Evolutionary conservation across 1,140 invertebrate genomes (phyloP).

Genomic region (Fragariocoptes setiger): DNA sequence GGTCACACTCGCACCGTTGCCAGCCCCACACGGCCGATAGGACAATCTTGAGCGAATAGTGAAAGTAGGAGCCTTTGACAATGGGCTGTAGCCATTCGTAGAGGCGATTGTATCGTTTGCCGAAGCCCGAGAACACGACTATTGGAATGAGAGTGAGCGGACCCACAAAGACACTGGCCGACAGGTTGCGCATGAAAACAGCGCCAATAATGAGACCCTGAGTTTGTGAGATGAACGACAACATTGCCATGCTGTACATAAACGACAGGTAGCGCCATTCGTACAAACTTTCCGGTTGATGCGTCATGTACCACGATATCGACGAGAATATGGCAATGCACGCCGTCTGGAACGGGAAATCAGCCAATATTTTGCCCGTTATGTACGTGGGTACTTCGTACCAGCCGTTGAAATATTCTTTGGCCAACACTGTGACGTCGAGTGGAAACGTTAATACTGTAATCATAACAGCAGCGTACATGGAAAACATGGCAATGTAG

Average conservation of each 20-base stretch:
- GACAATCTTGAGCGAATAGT: not conserved
- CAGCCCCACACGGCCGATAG: not conserved
- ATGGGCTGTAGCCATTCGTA: not conserved
- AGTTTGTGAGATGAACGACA: constrained; percentile 2
- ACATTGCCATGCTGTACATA: not conserved
- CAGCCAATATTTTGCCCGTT: constrained; percentile 3
- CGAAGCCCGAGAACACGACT: constrained; percentile 2
- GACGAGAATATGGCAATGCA: constrained; percentile 62
- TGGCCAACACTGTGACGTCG: constrained; percentile 6
- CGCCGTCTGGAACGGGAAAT: constrained; percentile 39
- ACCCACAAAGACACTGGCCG: constrained; percentile 2
- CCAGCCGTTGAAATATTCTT: constrained; percentile 9
- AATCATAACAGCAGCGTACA: constrained; percentile 5
- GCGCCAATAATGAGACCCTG: constrained; percentile 2
- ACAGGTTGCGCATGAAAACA: constrained; percentile 1
- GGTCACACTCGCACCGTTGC: not conserved
- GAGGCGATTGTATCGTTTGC: not conserved
- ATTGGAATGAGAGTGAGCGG: constrained; percentile 1
- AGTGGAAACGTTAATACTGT: constrained; percentile 7
- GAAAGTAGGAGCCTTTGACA: not conserved
- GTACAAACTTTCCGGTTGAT: constrained; percentile 36
- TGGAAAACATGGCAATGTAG: constrained; percentile 5
- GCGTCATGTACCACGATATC: constrained; percentile 79
- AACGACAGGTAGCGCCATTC: not conserved
- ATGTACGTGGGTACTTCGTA: constrained; percentile 5